Evolutionary conservation across 2,888 invertebrate genomes (phyloP), one percentile per base, ranked within the genome.

Genomic region (Scaptomyza tumidula): DNA sequence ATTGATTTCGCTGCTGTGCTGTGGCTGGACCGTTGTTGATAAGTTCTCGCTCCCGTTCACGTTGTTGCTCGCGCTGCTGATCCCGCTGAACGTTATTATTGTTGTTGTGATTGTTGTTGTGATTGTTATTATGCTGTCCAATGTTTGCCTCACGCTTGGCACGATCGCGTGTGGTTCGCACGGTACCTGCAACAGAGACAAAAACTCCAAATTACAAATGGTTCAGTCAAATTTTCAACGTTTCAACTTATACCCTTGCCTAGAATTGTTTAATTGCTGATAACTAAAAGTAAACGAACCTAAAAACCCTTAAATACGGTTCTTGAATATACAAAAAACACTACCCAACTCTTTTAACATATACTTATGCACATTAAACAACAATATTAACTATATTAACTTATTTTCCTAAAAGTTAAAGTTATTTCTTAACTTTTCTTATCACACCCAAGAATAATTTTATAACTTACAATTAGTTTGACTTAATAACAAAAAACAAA

Each of bases 141-240:
- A 90, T 80, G 58, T 90, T 92, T 31, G 91, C 91, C 79, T 92
- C 92, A 78, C 91, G 91, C 83, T 91, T 91, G 77, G 92, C 92
- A 59, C 91, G 92, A 89, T 91, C 91, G 19, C 91, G 92, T 27
- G 91, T 92, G 41, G 92, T 92, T 61, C 91, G 91, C 33, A 91
- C 91, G 39, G 90, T 86, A 29, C 92, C 92, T 90, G 76, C 37
- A 78, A 71, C 1, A 27, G 11, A 16, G 6, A 39, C 1, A 4
- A n/a, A 52, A 9, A 6, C 7, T 3, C 0, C 3, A 6, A 6
- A 52, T 37, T 52, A 44, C 27, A 9, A 0, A 7, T 1, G 24
- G 11, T 52, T n/a, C 3, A 14, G 5, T 4, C 7, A 11, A 11
- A 11, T 10, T 1, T 33, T 1, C 1, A 31, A 3, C 2, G 24